Evolutionary conservation across 2,888 invertebrate genomes (phyloP), one percentile per base, ranked within the genome.

Genomic region (Caenorhabditis becei): DNA sequence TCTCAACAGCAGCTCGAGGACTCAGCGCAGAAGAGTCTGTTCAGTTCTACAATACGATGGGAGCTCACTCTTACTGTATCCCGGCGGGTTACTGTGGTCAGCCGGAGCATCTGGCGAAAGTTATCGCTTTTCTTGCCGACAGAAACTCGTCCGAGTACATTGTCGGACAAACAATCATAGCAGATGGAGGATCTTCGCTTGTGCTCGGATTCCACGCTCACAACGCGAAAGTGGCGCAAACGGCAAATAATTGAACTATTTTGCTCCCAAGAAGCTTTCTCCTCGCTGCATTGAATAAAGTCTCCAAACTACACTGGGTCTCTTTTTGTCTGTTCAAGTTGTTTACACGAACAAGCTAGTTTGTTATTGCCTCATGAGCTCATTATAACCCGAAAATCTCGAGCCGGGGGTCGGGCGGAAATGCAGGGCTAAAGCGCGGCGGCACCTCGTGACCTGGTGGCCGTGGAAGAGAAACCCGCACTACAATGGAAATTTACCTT

Each of bases 131-230:
- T n/a, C 32, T 70, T 5, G 70, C 70, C 14, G 61, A 70, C 14
- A 49, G 59, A 49, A 59, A 71, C 35, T 28, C 70, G 37, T 71
- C 70, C n/a, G 71, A 62, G 16, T 62, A 71, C 47, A 63, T 71
- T 32, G 54, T 71, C 0, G 71, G 71, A 62, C 62, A 71, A 49
- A 70, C 70, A 26, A 70, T 70, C 32, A 61, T 51, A 2, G 59
- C 70, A 0, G 59, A 70, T 49, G 70, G 61, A 51, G 59, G 70
- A 70, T 51, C 62, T 0, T 41, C 71, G 26, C 44, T 71, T 2
- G 61, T 71, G 20, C 41, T 54, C 20, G 71, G 71, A 37, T 62
- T 62, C 18, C 71, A 71, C 32, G 44, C 62, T 1, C 44, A 71
- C 26, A 61, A 61, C 47, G 41, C 61, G 11, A 56, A 51, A 51